phyloP scores from a whole-genome alignment of 2,797 vertebrate species.

The Anniella stebbinsi region DNA sequence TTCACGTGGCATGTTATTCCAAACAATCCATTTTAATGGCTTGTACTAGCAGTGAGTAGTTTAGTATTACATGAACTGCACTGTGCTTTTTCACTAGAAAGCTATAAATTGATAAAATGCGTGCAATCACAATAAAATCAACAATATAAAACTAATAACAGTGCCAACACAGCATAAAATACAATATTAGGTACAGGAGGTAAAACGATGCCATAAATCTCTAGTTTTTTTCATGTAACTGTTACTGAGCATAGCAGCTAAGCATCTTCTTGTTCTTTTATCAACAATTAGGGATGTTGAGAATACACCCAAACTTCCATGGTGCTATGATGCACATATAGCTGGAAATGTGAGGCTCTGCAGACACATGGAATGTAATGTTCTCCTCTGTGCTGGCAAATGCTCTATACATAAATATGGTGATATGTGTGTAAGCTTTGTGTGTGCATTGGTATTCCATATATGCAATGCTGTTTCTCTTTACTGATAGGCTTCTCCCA shows the following conservation, averaged over 20 bases:
- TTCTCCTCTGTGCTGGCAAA: background rate
- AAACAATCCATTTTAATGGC: conserved; percentile 16
- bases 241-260: background rate
- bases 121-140: background rate
- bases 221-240: conserved; percentile 12
- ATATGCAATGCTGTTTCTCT: background rate
- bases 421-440: background rate
- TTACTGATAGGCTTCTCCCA: background rate
- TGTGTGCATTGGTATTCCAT: background rate
- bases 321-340: background rate
- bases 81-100: conserved; percentile 6
- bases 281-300: background rate
- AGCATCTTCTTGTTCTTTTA: background rate
- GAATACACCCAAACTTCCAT: background rate
- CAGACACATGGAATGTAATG: background rate
- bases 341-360: background rate
- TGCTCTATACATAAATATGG: background rate
- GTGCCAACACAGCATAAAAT: too few relatives aligned
- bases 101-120: background rate
- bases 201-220: conserved; percentile 5
- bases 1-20: conserved; percentile 45
- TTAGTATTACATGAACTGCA: conserved; percentile 21
- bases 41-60: conserved; percentile 42
- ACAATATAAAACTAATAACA: too few relatives aligned
- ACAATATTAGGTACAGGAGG: too few relatives aligned